Evolutionary conservation across 2,113 vertebrate species (phyloP).

Genomic region (Pelobates fuscus): DNA sequence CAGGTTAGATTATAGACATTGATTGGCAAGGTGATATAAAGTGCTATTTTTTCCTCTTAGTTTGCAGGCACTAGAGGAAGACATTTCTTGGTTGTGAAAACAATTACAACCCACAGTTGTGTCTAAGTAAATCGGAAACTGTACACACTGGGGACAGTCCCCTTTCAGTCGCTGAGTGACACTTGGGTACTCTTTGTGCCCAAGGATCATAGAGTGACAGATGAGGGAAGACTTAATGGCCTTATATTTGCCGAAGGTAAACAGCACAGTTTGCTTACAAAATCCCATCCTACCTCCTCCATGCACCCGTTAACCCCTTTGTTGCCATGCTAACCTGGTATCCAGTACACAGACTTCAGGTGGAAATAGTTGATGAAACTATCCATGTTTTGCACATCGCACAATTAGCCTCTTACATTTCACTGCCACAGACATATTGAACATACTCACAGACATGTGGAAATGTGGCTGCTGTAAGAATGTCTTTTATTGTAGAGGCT

Average conservation of each 20-base stretch:
- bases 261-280: conserved; percentile 32
- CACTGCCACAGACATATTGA: background rate
- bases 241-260: conserved; percentile 42
- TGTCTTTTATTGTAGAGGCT: background rate
- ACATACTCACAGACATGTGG: background rate
- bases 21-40: background rate
- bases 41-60: background rate
- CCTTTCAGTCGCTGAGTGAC: conserved; percentile 37
- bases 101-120: conserved; percentile 24
- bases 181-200: conserved; percentile 41
- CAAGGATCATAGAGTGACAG: conserved; percentile 40
- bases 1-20: background rate
- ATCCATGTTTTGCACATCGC: background rate
- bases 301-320: conserved; percentile 27
- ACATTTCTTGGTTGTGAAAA: background rate
- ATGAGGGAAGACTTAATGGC: conserved; percentile 39
- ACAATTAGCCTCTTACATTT: background rate
- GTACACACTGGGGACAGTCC: conserved; percentile 22
- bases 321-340: background rate
- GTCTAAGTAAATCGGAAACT: conserved; percentile 20
- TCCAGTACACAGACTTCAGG: background rate
- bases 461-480: background rate
- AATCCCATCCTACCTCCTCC: conserved; percentile 42
- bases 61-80: background rate
- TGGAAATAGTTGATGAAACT: background rate